Evolutionary conservation across 2,113 vertebrate species (phyloP), one percentile per base, ranked within the genome.

Genomic region (Aptenodytes forsteri): DNA sequence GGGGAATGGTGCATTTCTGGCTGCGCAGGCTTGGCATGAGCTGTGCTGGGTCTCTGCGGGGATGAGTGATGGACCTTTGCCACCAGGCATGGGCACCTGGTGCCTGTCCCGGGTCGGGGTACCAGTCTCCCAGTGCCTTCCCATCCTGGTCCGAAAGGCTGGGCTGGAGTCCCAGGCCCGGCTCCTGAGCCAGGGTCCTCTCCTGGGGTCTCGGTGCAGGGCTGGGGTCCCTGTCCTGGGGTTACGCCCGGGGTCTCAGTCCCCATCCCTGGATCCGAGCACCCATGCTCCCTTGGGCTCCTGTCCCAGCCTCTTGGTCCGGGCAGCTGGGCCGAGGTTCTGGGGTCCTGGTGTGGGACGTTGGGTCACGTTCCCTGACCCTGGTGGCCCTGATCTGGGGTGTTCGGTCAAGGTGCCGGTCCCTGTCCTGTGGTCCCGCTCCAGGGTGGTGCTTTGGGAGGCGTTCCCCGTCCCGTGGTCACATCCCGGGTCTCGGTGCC

Each of bases 1-100:
- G 25, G 50, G 44, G 18, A 71, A 65, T 1, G 20, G 55, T 0
- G 12, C 1, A 0, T 16, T 67, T 26, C 30, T 47, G 58, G 11
- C 70, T 10, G 18, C 2, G 1, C 4, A 20, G 23, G 22, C 49
- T 52, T 1, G 1, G 17, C 3, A 4, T 34, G 50, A 64, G 21
- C 61, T 2, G 2, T 8, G 20, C 23, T 13, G n/a, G 44, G 25
- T 30, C 54, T 38, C 47, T 46, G 92, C 11, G 1, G n/a, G 46
- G 44, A 22, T 13, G n/a, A n/a, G 17, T 1, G 16, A 42, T 13
- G n/a, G 50, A 29, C 4, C 10, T 65, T 27, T 32, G 16, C 49
- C 21, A 27, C 44, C 2, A 13, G 54, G 8, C 47, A 19, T 0
- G 36, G 49, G 20, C 9, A 15, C 21, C 32, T 5, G 52, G 23